Percentiles rank a stretch among this genome's conserved stretches.
phyloP scores from a whole-genome alignment of 2,888 invertebrate genomes.

The Nomada ferruginata region DNA sequence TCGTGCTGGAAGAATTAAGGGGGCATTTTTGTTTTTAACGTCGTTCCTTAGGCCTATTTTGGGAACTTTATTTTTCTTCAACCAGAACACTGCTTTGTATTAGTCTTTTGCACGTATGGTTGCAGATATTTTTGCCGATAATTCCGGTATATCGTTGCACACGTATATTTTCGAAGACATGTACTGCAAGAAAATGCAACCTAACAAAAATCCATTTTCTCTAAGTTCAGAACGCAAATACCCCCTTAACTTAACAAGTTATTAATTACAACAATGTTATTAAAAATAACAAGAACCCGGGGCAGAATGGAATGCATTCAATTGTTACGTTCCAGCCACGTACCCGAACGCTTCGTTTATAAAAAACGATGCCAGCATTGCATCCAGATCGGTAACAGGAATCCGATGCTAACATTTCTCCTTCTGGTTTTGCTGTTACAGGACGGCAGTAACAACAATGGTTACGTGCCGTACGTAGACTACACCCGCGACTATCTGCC shows the following conservation, averaged over 20 bases:
- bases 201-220: too few species aligned
- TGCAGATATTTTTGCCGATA: too few species aligned
- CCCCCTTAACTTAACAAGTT: too few species aligned
- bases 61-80: background rate
- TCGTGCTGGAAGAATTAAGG: slow-evolving; percentile 3
- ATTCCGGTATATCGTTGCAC: too few species aligned
- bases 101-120: too few species aligned
- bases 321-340: background rate
- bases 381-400: background rate
- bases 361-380: background rate
- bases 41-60: too few species aligned
- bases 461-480: slow-evolving; percentile 95
- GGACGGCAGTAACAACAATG: slow-evolving; percentile 93
- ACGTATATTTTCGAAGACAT: too few species aligned
- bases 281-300: background rate
- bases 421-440: slow-evolving; percentile 77
- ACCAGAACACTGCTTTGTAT: too few species aligned
- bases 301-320: background rate
- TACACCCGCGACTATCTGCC: slow-evolving; percentile 95
- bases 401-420: slow-evolving; percentile 9
- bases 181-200: too few species aligned
- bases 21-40: too few species aligned
- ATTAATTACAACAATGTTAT: too few species aligned
- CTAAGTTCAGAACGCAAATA: too few species aligned
- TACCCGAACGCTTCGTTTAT: slow-evolving; percentile 3